phyloP scores from a whole-genome alignment of 2,113 vertebrate species.

The Hemiscyllium ocellatum region DNA sequence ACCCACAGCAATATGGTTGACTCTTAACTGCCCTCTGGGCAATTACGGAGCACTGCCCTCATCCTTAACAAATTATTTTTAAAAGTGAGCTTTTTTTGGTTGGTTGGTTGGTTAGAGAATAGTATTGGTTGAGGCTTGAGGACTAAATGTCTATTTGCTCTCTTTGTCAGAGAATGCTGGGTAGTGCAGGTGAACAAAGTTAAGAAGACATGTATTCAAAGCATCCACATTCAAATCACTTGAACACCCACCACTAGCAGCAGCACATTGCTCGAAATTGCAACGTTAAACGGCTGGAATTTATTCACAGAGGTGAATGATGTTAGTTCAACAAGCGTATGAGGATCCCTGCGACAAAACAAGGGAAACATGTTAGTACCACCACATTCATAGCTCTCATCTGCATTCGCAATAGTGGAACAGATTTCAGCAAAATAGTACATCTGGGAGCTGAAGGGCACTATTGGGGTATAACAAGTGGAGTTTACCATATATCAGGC shows the following conservation, averaged over 20 bases:
- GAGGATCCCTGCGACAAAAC: constrained; percentile 66
- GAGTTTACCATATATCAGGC: not conserved
- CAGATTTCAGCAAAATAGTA: not conserved
- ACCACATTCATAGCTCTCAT: not conserved
- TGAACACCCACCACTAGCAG: constrained; percentile 71
- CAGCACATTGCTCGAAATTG: constrained; percentile 88
- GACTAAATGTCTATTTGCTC: not conserved
- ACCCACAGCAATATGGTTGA: no score
- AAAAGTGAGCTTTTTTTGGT: not conserved
- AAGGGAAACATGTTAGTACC: not conserved
- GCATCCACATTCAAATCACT: not conserved
- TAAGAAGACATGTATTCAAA: not conserved
- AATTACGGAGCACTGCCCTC: no score
- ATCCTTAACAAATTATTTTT: no score
- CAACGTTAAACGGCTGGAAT: constrained; percentile 94
- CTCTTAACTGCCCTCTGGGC: no score
- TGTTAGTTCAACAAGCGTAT: constrained; percentile 84
- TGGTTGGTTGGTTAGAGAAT: not conserved
- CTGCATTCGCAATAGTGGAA: not conserved
- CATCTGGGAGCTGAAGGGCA: not conserved
- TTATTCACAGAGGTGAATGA: constrained; percentile 87
- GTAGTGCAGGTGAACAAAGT: not conserved
- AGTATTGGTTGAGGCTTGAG: not conserved
- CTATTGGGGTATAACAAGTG: no score
- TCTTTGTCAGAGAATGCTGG: not conserved